A percentile compares a stretch with the other conserved stretches of the same genome.
Evolutionary conservation across 2,797 vertebrate species (phyloP).

Genomic region (Ataeniobius toweri): DNA sequence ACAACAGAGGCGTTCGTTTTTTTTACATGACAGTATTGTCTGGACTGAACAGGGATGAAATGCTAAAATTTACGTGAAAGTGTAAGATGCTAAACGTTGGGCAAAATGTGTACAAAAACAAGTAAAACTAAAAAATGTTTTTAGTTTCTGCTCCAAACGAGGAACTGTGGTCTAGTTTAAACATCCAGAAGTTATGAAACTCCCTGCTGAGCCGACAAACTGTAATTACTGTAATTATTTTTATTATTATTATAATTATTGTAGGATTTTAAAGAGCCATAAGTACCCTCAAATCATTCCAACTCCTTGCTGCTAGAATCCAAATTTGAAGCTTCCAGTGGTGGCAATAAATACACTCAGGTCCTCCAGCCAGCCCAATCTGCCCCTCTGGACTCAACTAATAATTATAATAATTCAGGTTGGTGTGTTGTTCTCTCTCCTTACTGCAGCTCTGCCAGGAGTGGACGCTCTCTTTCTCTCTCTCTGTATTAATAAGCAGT

Average conservation of each 20-base stretch:
- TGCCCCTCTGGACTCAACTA: slow-evolving; percentile 33
- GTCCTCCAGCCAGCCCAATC: slow-evolving; percentile 40
- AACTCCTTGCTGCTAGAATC: slow-evolving; percentile 19
- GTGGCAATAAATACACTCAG: slow-evolving; percentile 14
- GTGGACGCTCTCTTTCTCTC: slow-evolving; percentile 54
- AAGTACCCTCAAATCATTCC: slow-evolving; percentile 36
- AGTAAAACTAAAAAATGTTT: not conserved
- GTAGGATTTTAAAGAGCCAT: slow-evolving; percentile 25
- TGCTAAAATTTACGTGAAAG: not conserved
- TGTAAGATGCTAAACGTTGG: not conserved
- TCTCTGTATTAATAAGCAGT: slow-evolving; percentile 77
- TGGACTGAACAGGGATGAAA: not conserved
- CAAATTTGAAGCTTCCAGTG: slow-evolving; percentile 18
- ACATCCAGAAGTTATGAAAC: slow-evolving; percentile 7
- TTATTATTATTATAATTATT: slow-evolving; percentile 49
- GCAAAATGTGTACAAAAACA: not conserved
- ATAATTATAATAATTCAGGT: slow-evolving; percentile 69
- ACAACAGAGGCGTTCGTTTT: not conserved
- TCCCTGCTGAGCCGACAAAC: slow-evolving; percentile 11
- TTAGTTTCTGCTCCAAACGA: not conserved
- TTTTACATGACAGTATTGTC: not conserved
- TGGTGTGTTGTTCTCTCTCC: slow-evolving; percentile 39
- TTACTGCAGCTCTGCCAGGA: slow-evolving; percentile 62
- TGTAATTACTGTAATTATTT: slow-evolving; percentile 52
- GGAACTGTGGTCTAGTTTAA: not conserved